A percentile compares a stretch with the other conserved stretches of the same genome.
Evolutionary conservation across 2,797 vertebrate genomes (phyloP).

Genomic region (Balearica regulorum): DNA sequence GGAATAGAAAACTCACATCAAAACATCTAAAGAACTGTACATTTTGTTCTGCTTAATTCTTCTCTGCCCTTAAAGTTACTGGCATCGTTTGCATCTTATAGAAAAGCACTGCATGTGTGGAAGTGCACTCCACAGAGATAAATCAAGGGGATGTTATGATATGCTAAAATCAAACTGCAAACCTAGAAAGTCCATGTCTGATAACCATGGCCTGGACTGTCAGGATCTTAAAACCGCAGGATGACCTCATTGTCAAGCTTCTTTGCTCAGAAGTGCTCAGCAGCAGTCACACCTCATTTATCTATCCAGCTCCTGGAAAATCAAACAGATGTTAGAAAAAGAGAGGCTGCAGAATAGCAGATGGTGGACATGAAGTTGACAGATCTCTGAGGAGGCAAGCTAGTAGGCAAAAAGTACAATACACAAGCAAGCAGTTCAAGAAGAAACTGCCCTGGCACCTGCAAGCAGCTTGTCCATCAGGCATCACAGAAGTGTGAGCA

Average conservation of each 20-base stretch:
- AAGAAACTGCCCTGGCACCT: not conserved
- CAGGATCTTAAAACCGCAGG: not conserved
- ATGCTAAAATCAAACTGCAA: not conserved
- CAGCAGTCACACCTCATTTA: slow-evolving; percentile 13
- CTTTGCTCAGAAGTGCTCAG: not conserved
- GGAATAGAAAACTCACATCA: not conserved
- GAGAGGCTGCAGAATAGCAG: not conserved
- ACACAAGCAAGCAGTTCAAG: not conserved
- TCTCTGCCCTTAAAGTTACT: not conserved
- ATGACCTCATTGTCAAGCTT: not conserved
- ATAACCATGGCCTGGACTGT: not conserved
- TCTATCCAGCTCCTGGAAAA: not conserved
- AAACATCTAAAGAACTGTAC: not conserved
- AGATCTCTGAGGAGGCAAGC: not conserved
- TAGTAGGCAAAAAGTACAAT: not conserved
- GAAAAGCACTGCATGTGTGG: not conserved
- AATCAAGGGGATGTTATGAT: not conserved
- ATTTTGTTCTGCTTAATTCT: not conserved
- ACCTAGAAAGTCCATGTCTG: not conserved
- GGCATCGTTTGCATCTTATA: not conserved
- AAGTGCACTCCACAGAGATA: not conserved
- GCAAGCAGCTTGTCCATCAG: not conserved
- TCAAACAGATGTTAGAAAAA: slow-evolving; percentile 32
- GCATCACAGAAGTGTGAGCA: not conserved
- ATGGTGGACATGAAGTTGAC: not conserved